Percentiles rank a stretch among this genome's conserved stretches.
These are phyloP conservation scores for Poliocrania exsul DNA, from an alignment of 2,797 vertebrate species.

Conservation along the genomic window DNA sequence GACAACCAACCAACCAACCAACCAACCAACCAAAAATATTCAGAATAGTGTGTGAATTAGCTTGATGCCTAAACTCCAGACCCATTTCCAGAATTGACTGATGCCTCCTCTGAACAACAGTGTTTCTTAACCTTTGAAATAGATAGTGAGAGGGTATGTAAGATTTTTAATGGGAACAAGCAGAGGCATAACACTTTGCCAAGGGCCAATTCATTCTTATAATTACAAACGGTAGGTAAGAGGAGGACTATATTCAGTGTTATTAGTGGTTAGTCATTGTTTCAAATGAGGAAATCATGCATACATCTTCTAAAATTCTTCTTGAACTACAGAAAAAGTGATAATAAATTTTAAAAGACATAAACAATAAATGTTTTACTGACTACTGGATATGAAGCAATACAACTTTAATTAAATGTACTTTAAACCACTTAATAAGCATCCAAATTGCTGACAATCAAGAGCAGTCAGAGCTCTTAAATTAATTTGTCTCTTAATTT, in stretches of 20 bases:
- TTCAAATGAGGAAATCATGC: neutral
- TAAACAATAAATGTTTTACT: neutral
- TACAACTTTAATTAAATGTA: neutral
- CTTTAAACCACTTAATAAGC: constrained; percentile 18
- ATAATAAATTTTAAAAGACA: neutral
- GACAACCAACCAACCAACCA: too few species aligned
- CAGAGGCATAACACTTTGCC: neutral
- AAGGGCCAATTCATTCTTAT: neutral
- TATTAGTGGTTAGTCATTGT: constrained; percentile 9
- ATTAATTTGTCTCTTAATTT: constrained; percentile 32
- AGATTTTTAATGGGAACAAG: neutral
- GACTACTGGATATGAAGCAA: constrained; percentile 5
- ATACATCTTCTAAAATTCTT: neutral
- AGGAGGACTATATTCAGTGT: neutral
- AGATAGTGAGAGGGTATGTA: neutral
- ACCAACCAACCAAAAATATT: neutral
- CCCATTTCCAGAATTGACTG: neutral
- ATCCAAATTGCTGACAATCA: neutral
- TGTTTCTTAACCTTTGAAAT: neutral
- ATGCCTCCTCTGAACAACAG: neutral
- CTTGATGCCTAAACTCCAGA: neutral
- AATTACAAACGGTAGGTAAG: neutral
- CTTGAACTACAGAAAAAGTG: neutral
- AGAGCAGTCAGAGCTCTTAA: neutral
- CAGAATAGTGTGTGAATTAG: too few species aligned